Evolutionary conservation across 2,113 vertebrate genomes (phyloP).

Genomic region (Hypomesus transpacificus): DNA sequence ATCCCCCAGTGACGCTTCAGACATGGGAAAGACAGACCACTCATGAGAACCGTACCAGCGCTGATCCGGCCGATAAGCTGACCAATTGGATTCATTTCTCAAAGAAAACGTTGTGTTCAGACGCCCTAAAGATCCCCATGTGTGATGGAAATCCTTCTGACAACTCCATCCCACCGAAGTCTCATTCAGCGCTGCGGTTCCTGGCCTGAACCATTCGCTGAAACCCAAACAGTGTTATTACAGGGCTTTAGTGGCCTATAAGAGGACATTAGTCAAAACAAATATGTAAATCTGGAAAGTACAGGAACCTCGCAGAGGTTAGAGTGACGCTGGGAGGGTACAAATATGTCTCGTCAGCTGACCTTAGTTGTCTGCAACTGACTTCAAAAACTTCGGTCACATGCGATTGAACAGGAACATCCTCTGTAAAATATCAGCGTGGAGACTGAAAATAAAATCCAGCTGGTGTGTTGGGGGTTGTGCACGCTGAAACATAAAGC

Average conservation of each 20-base stretch:
- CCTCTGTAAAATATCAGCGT: constrained; percentile 14
- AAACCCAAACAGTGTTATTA: constrained; percentile 60
- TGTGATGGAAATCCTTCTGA: constrained; percentile 54
- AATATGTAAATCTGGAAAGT: constrained; percentile 58
- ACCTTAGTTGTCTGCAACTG: constrained; percentile 29
- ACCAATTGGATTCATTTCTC: constrained; percentile 51
- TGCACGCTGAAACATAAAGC: constrained; percentile 47
- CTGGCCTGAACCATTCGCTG: constrained; percentile 31
- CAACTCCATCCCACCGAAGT: constrained; percentile 48
- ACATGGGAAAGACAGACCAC: constrained; percentile 42
- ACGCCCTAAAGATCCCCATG: constrained; percentile 34
- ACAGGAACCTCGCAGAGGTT: constrained; percentile 7
- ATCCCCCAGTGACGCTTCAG: constrained; percentile 22
- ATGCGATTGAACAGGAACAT: constrained; percentile 35
- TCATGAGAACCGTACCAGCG: constrained; percentile 39
- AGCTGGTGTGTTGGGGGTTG: constrained; percentile 33
- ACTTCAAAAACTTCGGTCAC: constrained; percentile 17
- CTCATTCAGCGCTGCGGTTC: constrained; percentile 45
- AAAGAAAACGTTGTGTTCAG: constrained; percentile 52
- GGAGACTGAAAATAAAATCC: constrained; percentile 43
- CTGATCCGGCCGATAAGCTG: constrained; percentile 58
- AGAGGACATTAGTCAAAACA: constrained; percentile 60
- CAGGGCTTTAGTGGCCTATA: constrained; percentile 54
- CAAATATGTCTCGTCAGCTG: constrained; percentile 35
- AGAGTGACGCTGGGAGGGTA: constrained; percentile 38